Conservation (phyloP, 2,888 invertebrate species). For the Scaptomyza flava region DNA sequence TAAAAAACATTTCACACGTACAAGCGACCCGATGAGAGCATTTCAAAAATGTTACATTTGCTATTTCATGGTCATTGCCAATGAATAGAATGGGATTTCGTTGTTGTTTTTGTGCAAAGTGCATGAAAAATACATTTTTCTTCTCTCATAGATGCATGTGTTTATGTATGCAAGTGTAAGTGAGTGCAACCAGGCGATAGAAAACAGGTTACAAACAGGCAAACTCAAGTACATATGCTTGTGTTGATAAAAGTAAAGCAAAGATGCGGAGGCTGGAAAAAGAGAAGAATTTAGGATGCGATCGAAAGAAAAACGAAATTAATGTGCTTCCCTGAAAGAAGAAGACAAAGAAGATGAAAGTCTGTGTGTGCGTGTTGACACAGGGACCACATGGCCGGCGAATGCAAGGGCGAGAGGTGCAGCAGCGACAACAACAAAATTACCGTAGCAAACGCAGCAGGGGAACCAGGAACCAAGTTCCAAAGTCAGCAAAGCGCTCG, state of each 20-base stretch:
- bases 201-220: slow-evolving; percentile 69
- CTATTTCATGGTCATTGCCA: slow-evolving; percentile 79
- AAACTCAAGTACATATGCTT: slow-evolving; percentile 41
- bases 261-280: slow-evolving; percentile 40
- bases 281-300: slow-evolving; percentile 52
- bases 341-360: slow-evolving; percentile 25
- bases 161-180: slow-evolving; percentile 41
- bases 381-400: slow-evolving; percentile 57
- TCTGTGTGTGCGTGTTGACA: slow-evolving; percentile 32
- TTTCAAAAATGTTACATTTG: slow-evolving; percentile 44
- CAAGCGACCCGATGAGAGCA: slow-evolving; percentile 33
- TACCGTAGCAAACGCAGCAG: slow-evolving; percentile 62
- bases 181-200: slow-evolving; percentile 54
- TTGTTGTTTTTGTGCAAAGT: slow-evolving; percentile 35
- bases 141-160: slow-evolving; percentile 17
- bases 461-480: slow-evolving; percentile 50
- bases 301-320: slow-evolving; percentile 66
- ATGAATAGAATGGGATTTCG: slow-evolving; percentile 51
- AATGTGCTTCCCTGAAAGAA: slow-evolving; percentile 21
- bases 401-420: slow-evolving; percentile 40
- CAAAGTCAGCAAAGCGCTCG: slow-evolving; percentile 26
- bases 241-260: slow-evolving; percentile 48
- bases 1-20: slow-evolving; percentile 65
- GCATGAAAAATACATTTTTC: slow-evolving; percentile 32
- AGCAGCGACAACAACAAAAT: slow-evolving; percentile 51